Percentiles rank a stretch among this genome's conserved stretches.
phyloP scores from a whole-genome alignment of 2,113 vertebrate genomes.

The Rhinoptilus africanus region DNA sequence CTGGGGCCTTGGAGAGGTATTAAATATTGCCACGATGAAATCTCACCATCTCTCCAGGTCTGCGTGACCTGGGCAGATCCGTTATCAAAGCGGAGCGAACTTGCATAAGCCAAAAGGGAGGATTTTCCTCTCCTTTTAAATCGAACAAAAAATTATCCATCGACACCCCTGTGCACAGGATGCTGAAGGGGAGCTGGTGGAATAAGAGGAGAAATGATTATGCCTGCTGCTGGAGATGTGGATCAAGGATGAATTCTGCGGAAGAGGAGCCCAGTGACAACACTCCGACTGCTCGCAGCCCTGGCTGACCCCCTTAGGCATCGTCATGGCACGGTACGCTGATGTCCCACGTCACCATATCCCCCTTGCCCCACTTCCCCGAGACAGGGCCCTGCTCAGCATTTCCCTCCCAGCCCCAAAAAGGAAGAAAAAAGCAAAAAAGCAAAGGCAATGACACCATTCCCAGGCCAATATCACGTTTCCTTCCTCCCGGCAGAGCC shows the following conservation, averaged over 20 bases:
- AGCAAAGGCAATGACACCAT: not conserved
- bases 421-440: not conserved
- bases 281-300: not conserved
- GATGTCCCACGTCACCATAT: accelerated
- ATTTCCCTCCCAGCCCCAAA: not conserved
- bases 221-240: accelerated
- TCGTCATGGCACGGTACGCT: accelerated
- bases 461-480: constrained; percentile 7
- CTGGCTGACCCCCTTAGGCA: not conserved
- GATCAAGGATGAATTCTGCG: not conserved
- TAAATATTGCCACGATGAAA: not conserved
- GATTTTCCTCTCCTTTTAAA: not conserved
- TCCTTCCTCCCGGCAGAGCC: constrained; percentile 24
- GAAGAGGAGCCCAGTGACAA: not conserved
- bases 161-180: accelerated
- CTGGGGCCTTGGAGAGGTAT: not conserved
- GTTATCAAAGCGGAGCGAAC: not conserved
- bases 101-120: not conserved
- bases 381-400: accelerated
- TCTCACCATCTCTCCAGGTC: not conserved
- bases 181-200: not conserved
- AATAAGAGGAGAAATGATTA: not conserved
- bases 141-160: not conserved
- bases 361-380: accelerated
- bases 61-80: not conserved